Percentiles rank a stretch among this genome's conserved stretches.
Evolutionary conservation across 2,113 vertebrate species (phyloP).

Genomic region (Lampris megalopsis): DNA sequence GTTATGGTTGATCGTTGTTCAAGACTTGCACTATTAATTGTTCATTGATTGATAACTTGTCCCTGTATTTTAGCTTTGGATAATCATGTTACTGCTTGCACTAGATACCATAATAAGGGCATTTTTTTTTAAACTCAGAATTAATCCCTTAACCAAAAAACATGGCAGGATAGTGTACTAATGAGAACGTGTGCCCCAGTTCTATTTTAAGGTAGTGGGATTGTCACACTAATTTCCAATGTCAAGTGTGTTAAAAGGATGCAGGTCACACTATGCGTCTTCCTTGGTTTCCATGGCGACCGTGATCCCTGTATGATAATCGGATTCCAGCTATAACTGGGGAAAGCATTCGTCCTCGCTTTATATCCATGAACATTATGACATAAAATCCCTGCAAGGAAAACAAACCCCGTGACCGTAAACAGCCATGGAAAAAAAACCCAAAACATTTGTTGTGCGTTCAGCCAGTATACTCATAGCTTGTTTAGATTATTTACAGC

Average conservation of each 20-base stretch:
- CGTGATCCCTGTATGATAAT: conserved; percentile 80
- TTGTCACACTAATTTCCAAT: conserved; percentile 78
- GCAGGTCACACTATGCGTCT: conserved; percentile 69
- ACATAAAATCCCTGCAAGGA: conserved; percentile 47
- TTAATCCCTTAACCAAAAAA: background rate
- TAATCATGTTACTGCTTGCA: too few species aligned
- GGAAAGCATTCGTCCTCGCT: conserved; percentile 68
- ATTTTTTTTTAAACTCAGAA: background rate
- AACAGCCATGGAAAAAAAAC: conserved; percentile 13
- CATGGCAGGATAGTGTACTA: background rate
- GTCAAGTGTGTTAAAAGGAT: conserved; percentile 75
- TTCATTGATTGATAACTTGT: too few species aligned
- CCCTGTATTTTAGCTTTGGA: too few species aligned
- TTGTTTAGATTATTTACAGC: conserved; percentile 41
- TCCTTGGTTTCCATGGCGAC: conserved; percentile 84
- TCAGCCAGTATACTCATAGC: conserved; percentile 38
- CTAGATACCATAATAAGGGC: too few species aligned
- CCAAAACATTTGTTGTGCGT: conserved; percentile 35
- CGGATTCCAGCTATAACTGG: conserved; percentile 76
- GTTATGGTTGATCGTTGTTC: too few species aligned
- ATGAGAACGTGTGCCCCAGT: conserved; percentile 47
- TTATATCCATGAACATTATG: conserved; percentile 64
- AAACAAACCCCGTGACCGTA: conserved; percentile 28
- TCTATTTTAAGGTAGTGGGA: conserved; percentile 69
- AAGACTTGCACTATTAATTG: too few species aligned